Conservation (phyloP, 2,113 vertebrate species). For the Gadus chalcogrammus region DNA sequence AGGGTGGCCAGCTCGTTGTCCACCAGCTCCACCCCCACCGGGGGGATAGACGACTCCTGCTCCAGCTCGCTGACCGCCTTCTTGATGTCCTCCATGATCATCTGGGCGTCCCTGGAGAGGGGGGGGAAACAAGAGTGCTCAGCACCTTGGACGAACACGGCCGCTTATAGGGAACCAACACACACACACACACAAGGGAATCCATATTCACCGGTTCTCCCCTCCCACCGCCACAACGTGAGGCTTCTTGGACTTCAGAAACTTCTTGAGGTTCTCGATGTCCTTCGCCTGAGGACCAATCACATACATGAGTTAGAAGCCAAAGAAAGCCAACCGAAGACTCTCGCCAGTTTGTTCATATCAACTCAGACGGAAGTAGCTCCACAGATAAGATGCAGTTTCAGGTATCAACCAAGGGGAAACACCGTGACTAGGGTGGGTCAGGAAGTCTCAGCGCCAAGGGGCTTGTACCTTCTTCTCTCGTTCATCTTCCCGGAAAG, state of each 20-base stretch:
- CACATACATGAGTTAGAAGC: not conserved
- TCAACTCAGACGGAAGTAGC: no score
- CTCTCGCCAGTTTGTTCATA: no score
- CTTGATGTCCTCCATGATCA: slow-evolving; percentile 98
- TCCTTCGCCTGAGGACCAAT: slow-evolving; percentile 79
- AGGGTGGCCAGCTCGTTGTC: slow-evolving; percentile 93
- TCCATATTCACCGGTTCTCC: slow-evolving; percentile 83
- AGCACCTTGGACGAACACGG: no score
- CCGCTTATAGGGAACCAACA: no score
- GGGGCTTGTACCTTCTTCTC: slow-evolving; percentile 84
- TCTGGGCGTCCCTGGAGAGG: slow-evolving; percentile 85
- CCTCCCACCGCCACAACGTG: slow-evolving; percentile 92
- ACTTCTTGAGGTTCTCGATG: slow-evolving; percentile 93
- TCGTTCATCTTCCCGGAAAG: slow-evolving; percentile 92
- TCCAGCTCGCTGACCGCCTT: slow-evolving; percentile 91
- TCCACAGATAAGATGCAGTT: not conserved
- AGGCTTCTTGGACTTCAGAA: slow-evolving; percentile 92
- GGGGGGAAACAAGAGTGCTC: no score
- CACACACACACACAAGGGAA: no score
- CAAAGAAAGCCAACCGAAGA: no score
- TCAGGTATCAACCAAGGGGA: not conserved
- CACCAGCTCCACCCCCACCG: slow-evolving; percentile 91
- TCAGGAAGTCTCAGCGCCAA: no score
- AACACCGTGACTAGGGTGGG: slow-evolving; percentile 7
- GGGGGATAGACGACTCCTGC: slow-evolving; percentile 90